These are phyloP conservation scores for Petrolisthes manimaculis DNA, from an alignment of 2,888 invertebrate genomes.

Conservation along the genomic window DNA sequence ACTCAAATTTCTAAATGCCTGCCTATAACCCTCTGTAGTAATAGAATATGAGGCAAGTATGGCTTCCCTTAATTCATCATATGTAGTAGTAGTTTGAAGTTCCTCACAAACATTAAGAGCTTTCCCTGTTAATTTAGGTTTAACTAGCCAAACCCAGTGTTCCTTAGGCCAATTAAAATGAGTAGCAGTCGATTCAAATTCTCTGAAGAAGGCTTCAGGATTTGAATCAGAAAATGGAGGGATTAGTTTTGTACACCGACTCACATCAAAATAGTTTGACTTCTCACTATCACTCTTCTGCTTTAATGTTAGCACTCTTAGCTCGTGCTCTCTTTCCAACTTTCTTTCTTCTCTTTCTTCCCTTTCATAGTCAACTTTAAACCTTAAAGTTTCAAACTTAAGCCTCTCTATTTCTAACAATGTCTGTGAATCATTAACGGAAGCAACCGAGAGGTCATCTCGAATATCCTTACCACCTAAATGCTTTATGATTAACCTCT, in stretches of 20 bases:
- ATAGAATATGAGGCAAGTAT: background rate
- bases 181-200: too few species aligned
- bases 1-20: background rate
- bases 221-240: background rate
- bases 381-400: too few species aligned
- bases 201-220: too few species aligned
- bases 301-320: background rate
- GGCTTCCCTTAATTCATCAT: background rate
- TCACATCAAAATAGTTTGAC: too few species aligned
- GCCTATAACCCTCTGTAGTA: slow-evolving; percentile 22
- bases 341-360: background rate
- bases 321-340: background rate
- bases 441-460: too few species aligned
- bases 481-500: too few species aligned
- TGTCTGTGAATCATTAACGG: too few species aligned
- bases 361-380: background rate
- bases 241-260: background rate
- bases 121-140: too few species aligned
- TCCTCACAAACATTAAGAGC: background rate
- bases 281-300: background rate
- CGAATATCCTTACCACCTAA: too few species aligned
- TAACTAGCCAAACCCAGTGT: too few species aligned
- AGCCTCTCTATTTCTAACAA: too few species aligned
- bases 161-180: too few species aligned
- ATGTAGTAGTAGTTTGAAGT: slow-evolving; percentile 5